Evolutionary conservation across 2,113 vertebrate genomes (phyloP), one percentile per base, ranked within the genome.

Genomic region (Vulpes vulpes): DNA sequence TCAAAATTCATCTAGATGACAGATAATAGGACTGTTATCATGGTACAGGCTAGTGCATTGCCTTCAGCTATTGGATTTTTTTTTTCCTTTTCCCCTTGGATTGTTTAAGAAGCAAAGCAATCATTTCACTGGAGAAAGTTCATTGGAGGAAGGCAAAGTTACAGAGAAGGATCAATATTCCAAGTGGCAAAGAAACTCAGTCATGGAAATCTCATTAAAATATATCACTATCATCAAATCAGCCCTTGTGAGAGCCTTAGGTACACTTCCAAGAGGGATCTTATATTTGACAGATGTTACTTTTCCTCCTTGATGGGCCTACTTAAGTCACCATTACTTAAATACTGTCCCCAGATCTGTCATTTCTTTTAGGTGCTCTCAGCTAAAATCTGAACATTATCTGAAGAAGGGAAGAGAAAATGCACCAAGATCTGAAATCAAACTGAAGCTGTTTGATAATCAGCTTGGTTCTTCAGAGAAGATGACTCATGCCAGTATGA

Each of bases 161-260:
- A 90, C 11, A 69, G 1, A 83, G n/a, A 93, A 73, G 16, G 16
- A 53, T 76, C 88, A 81, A 23, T 94, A 92, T 38, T 92, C 10
- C n/a, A 89, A 2, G 14, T 80, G 32, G 5, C 35, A 92, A 87
- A 88, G 64, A 83, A 93, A 96, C 27, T 53, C 20, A 79, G 11
- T 91, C 38, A 55, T 74, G 6, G 95, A 79, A 73, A 55, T 78
- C 49, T 95, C 53, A 84, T 87, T 79, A 95, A 91, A 95, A 76
- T 79, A 74, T 17, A 57, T 22, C 32, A 23, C 35, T 7, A 76
- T 49, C 19, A 32, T 62, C 32, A 10, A 95, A 71, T 76, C 19
- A 64, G 14, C 12, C 15, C 25, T 49, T 64, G 6, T 86, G 38
- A 94, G 23, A 92, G 6, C 0, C 30, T n/a, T 38, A 87, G 11